Percentiles rank a stretch among this genome's conserved stretches.
Conservation (phyloP, 1,140 invertebrate genomes). For the Diprion similis region DNA sequence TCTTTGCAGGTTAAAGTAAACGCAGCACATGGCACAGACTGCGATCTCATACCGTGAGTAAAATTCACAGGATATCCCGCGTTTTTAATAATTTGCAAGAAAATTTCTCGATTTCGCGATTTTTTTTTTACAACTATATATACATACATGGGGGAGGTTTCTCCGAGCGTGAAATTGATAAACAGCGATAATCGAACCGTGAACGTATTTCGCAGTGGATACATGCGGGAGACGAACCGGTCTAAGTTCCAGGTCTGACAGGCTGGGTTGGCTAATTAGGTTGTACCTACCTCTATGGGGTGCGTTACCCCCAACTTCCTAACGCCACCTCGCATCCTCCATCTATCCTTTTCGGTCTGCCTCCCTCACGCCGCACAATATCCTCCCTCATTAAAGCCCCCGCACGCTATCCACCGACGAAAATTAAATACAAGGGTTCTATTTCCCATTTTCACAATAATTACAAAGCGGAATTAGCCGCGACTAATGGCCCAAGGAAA, state of each 20-base stretch:
- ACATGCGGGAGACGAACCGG: not conserved
- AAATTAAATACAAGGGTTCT: constrained; percentile 12
- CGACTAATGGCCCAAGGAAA: not conserved
- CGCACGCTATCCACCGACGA: not conserved
- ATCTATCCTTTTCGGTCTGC: not conserved
- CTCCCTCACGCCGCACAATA: not conserved
- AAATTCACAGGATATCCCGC: not conserved
- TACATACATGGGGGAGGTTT: no score
- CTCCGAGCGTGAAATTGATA: constrained; percentile 5
- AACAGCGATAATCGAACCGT: not conserved
- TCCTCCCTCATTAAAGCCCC: constrained; percentile 8
- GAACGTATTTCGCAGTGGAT: not conserved
- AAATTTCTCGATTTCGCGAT: no score
- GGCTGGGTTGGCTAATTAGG: constrained; percentile 5
- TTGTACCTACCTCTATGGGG: not conserved
- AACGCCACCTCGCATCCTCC: not conserved
- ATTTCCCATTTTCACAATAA: constrained; percentile 13
- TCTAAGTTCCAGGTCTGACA: not conserved
- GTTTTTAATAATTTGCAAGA: not conserved
- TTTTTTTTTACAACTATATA: no score
- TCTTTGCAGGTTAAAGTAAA: not conserved
- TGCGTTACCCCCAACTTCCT: constrained; percentile 6
- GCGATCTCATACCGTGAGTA: not conserved
- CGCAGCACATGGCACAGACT: not conserved
- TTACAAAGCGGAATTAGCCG: not conserved